Base-by-base conservation (phyloP, 2,113 vertebrate genomes). In the Platysternon megacephalum region DNA sequence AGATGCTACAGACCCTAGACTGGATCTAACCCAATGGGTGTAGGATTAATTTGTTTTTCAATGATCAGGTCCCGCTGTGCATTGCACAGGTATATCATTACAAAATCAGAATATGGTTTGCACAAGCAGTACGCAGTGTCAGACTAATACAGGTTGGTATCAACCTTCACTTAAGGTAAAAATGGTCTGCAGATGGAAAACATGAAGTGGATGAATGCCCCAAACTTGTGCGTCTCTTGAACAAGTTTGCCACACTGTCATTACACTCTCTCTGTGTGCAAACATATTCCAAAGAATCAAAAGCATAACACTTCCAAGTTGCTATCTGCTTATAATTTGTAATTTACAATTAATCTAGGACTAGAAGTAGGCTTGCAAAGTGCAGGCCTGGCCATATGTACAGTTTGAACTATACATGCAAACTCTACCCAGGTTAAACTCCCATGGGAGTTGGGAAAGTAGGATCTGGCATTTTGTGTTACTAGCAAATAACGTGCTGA, bases 71-170 rank as follows among this genome's bases (percentile, higher is more conserved):
- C 89, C 94, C 93, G 94, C 93, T 93, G 93, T 83, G 61, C 93
- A 89, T 26, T 58, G 92, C 89, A 86, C 87, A 96, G 19, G 16
- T 72, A 89, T 74, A 95, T 95, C 80, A 61, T 48, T 42, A 44
- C 89, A 56, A 94, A 94, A 94, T 95, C 65, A 93, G 86, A 89
- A 93, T 91, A 87, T 35, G 90, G 93, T 79, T 95, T 65, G 89
- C 52, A 76, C 22, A 26, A 95, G 95, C 79, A 92, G 79, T 93
- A 89, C 96, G 92, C 97, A 74, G 95, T 95, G 93, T 91, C 92
- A 94, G 58, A 74, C 72, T 93, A 93, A 94, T 12, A 11, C 42
- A 76, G 94, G 76, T 95, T 93, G 94, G 83, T 56, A 87, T 84
- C 93, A 79, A 95, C 14, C 2, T 76, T 90, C 81, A 82, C 79